These are phyloP conservation scores for Origma solitaria DNA, from an alignment of 2,113 vertebrate species.

Conservation along the genomic window DNA sequence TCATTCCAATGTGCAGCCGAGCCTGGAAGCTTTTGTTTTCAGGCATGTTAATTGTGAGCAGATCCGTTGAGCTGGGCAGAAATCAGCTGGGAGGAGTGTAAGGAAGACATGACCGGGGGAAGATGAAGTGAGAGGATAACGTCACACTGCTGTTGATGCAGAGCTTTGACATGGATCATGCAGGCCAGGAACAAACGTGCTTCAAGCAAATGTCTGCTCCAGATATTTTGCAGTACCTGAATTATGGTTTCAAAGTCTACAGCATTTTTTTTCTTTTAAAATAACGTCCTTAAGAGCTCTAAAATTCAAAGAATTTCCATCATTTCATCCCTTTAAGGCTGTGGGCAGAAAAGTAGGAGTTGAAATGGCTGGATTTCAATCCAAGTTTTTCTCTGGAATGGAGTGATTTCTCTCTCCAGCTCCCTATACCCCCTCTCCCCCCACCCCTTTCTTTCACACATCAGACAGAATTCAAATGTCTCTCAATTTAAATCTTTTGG, in stretches of 20 bases:
- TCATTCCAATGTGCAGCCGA: not conserved
- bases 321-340: not conserved
- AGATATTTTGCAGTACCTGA: not conserved
- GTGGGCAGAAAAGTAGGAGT: conserved; percentile 26
- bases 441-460: not conserved
- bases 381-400: not conserved
- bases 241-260: not conserved
- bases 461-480: not conserved
- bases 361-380: not conserved
- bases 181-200: not conserved
- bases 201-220: not conserved
- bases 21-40: not conserved
- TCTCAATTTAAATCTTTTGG: not conserved
- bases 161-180: not conserved
- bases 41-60: not conserved
- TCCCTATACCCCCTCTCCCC: not conserved
- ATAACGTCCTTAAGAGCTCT: not conserved
- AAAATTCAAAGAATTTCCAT: not conserved
- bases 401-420: not conserved
- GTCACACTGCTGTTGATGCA: not conserved
- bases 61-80: not conserved
- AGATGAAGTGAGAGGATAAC: not conserved
- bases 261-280: not conserved
- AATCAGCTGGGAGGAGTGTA: not conserved
- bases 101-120: not conserved